Base-by-base conservation (phyloP, 2,888 invertebrate species). In the Euproctis similis region DNA sequence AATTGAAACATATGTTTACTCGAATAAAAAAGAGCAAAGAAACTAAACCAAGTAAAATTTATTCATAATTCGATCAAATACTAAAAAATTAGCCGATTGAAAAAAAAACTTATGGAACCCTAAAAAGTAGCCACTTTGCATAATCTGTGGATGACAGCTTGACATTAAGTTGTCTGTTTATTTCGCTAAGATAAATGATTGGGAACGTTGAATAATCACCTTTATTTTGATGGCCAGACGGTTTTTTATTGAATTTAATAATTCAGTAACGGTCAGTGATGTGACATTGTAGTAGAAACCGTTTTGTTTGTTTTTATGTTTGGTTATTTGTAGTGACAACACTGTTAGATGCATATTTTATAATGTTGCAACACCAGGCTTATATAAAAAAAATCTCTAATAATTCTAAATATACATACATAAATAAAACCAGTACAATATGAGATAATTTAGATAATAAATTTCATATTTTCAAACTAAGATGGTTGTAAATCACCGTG, bases 121-220 rank as follows among this genome's bases (percentile, higher is more conserved):
- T n/a, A 30, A 69, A 67, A 70, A 74, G 70, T 68, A 68, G 62
- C 62, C 65, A 64, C 76, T 81, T 78, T 76, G 76, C 77, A 80
- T 81, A 80, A 80, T 77, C 74, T 53, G 58, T 54, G 51, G 60
- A 59, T 63, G 72, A 71, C 68, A 63, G 55, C 46, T 39, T 66
- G 71, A 69, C 72, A 71, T 72, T 73, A 74, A 74, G 72, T 63
- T 69, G 64, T 67, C 62, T 64, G 47, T 61, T 59, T 57, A 53
- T 51, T 42, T 46, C 47, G 43, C 56, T 36, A 59, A 52, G 51
- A 42, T 39, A 37, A 16, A 28, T 27, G n/a, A 17, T 19, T 14
- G 23, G 13, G 2, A 0, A 2, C 17, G 36, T 12, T 22, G n/a
- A 4, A 44, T 46, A 42, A 24, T 26, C 14, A 11, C 16, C 46